Evolutionary conservation across 92 coral and sea anemone genomes (phyloP), one percentile per base, ranked within the genome.

Genomic region (Nematostella vectensis): DNA sequence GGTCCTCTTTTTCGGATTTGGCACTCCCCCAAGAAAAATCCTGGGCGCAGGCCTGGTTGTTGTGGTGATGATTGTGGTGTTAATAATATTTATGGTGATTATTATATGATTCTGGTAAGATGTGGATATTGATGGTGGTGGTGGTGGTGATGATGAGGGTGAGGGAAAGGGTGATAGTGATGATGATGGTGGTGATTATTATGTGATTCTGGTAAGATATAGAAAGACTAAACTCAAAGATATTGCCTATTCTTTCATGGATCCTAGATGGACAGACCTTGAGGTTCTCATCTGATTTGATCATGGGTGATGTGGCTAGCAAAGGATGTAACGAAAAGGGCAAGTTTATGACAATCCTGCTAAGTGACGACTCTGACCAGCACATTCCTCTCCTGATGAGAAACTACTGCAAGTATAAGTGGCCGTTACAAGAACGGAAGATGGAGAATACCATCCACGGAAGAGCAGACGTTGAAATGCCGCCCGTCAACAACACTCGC

Each of bases 291-390:
- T 78, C 84, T 16, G 74, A 78, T 31, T 51, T 78, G 26, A 78
- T 78, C 22, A 40, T 78, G 31, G 62, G 53, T n/a, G 71, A 63
- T 25, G 61, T 78, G 0, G 79, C 79, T 12, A 39, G 37, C 10
- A 10, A 63, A 4, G 70, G 65, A 37, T 47, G 69, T 57, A 78
- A 78, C 56, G 48, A 61, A 33, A 71, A 78, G 25, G 84, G 84
- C 52, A 78, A 71, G 22, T 71, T 71, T 61, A 78, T 78, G 84
- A 54, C 74, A 36, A 71, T 78, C 17, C 42, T 78, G 13, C 58
- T 78, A n/a, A 31, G 33, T 9, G 74, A 59, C 16, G 63, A 69
- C 24, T 58, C 74, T 24, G 36, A 58, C 39, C 23, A 63, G 22
- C 69, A 70, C 27, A 61, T 78, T 21, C 84, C 84, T 1, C 27